Percentiles rank a stretch among this genome's conserved stretches.
Evolutionary conservation across 1,140 invertebrate species (phyloP).

Genomic region (Drosophila orosa): DNA sequence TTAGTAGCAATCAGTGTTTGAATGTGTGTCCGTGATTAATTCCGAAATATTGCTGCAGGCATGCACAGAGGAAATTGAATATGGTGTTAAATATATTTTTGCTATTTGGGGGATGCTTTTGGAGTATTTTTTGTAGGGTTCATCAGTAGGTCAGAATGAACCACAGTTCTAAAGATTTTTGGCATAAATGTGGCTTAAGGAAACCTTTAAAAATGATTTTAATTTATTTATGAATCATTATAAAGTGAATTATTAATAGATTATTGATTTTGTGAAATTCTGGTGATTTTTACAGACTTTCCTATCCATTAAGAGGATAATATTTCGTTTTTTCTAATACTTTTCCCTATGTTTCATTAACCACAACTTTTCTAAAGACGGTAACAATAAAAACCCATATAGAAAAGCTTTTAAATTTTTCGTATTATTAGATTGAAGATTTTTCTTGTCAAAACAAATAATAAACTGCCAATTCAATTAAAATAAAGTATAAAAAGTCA

Average conservation of each 20-base stretch:
- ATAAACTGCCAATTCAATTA: no score
- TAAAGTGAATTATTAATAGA: not conserved
- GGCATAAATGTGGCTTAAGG: not conserved
- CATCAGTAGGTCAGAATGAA: not conserved
- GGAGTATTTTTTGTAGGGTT: not conserved
- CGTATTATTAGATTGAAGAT: no score
- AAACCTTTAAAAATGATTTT: not conserved
- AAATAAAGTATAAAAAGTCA: not conserved
- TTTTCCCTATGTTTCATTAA: no score
- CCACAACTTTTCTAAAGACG: no score
- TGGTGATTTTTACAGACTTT: no score
- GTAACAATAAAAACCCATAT: no score
- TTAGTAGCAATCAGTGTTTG: constrained; percentile 33
- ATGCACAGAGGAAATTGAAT: constrained; percentile 13
- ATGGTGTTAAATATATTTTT: not conserved
- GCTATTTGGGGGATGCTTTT: not conserved
- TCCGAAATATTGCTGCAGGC: constrained; percentile 23
- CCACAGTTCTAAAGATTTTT: not conserved
- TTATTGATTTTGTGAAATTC: not conserved
- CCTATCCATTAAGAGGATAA: no score
- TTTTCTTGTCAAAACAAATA: no score
- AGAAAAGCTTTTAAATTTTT: no score
- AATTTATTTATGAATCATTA: not conserved
- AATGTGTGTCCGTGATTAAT: constrained; percentile 17
- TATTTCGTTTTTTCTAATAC: not conserved